phyloP scores from a whole-genome alignment of 2,888 invertebrate genomes.

The Drosophila pseudotalamancana region DNA sequence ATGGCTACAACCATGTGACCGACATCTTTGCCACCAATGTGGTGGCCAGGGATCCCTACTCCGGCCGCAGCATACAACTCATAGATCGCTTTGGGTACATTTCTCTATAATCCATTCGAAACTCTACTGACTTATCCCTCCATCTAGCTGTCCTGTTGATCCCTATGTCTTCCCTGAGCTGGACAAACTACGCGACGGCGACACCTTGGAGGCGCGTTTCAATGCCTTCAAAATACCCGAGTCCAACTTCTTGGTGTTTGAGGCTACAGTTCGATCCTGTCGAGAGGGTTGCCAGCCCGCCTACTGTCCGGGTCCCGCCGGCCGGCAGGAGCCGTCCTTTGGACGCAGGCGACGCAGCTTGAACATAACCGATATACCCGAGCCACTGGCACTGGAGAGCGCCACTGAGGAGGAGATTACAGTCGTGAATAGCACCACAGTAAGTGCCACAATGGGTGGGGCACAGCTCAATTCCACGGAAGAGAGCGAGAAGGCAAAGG shows the following conservation, averaged over 20 bases:
- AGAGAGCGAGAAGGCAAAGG: constrained; percentile 58
- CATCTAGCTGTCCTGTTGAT: constrained; percentile 93
- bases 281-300: constrained; percentile 96
- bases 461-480: constrained; percentile 68
- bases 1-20: constrained; percentile 93
- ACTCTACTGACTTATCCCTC: background rate
- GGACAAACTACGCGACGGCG: constrained; percentile 93
- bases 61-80: constrained; percentile 94
- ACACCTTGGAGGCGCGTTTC: constrained; percentile 95
- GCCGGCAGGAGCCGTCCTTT: constrained; percentile 92
- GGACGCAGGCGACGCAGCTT: constrained; percentile 88
- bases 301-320: constrained; percentile 92
- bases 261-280: constrained; percentile 95
- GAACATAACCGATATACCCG: constrained; percentile 77
- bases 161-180: constrained; percentile 96
- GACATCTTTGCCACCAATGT: constrained; percentile 97
- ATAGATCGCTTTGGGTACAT: constrained; percentile 94
- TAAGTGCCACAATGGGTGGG: constrained; percentile 72
- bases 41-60: constrained; percentile 95
- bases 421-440: constrained; percentile 77
- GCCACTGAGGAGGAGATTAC: constrained; percentile 59
- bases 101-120: constrained; percentile 48
- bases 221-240: constrained; percentile 98
- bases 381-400: constrained; percentile 49
- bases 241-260: constrained; percentile 96